Evolutionary conservation across 2,888 invertebrate genomes (phyloP).

Genomic region (Agonopterix subpropinquella): DNA sequence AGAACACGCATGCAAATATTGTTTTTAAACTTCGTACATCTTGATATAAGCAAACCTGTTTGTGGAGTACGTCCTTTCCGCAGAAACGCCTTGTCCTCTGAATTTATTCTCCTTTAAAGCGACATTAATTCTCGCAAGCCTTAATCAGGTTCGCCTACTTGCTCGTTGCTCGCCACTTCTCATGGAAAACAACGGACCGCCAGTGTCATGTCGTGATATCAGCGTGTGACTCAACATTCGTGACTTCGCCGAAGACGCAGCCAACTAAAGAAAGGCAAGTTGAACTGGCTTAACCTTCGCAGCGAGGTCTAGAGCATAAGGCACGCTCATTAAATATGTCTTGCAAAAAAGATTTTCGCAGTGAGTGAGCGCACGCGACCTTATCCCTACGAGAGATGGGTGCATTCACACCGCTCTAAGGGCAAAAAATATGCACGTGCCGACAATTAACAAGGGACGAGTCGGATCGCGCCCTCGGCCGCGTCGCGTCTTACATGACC

Average conservation of each 20-base stretch:
- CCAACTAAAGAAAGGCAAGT: conserved; percentile 30
- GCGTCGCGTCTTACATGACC: conserved; percentile 49
- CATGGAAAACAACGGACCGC: conserved; percentile 37
- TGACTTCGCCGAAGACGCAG: conserved; percentile 39
- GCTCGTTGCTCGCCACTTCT: conserved; percentile 15
- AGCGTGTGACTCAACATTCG: conserved; percentile 54
- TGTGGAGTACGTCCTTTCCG: conserved; percentile 25
- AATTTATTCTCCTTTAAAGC: conserved; percentile 18
- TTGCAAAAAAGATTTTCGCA: conserved; percentile 47
- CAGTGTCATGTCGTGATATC: conserved; percentile 55
- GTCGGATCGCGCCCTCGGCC: conserved; percentile 34
- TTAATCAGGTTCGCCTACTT: conserved; percentile 12
- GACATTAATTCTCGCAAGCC: conserved; percentile 12
- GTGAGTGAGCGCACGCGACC: conserved; percentile 46
- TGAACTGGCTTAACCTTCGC: conserved; percentile 58
- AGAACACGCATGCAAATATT: conserved; percentile 12
- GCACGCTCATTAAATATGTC: conserved; percentile 40
- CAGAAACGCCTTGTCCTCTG: conserved; percentile 19
- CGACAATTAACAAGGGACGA: conserved; percentile 60
- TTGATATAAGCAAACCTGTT: conserved; percentile 24
- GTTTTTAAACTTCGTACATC: conserved; percentile 7
- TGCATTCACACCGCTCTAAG: conserved; percentile 40
- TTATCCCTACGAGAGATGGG: conserved; percentile 36
- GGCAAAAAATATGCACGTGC: conserved; percentile 65
- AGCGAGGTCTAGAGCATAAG: conserved; percentile 42